Base-by-base conservation (phyloP, 2,797 vertebrate species). In the Falco berigora region DNA sequence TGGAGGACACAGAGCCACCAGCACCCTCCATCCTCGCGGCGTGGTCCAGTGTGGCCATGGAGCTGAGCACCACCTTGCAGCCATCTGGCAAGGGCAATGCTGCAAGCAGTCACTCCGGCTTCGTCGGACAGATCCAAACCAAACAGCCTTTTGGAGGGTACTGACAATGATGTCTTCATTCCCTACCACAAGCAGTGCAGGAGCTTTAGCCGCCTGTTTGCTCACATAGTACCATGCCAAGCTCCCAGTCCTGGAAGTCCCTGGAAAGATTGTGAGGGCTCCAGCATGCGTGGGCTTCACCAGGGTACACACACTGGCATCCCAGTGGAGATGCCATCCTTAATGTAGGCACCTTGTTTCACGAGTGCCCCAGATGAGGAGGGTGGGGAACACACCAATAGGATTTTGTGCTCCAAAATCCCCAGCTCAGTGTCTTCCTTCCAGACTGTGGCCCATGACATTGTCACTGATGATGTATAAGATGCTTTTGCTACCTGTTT, bases 101-200 rank as follows among this genome's bases (percentile, higher is more conserved):
- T 4, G 5, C 3, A 6, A 56, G 36, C 7, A 1, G 50, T 88
- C 9, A 0, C 47, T 72, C 27, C 0, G 2, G 40, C 64, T 58
- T 62, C 2, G 0, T 50, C 0, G 1, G 27, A 42, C 42, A 94
- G 92, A 96, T 96, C 90, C 94, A 94, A 95, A 90, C 67, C 90
- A 94, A 96, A 86, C 72, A 96, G 75, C 73, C 50, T 86, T 90
- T 91, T 3, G 1, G 53, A 88, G 38, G 85, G 81, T 82, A 14
- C 84, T 88, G 95, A 92, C 92, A 86, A 75, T 24, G 71, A 87
- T 18, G 10, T 93, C 95, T 97, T 94, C 93, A 96, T 96, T 74
- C 55, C 67, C 67, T 49, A 19, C 42, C 2, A 0, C 0, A 16
- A 94, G 21, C 1, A 0, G 13, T 14, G 61, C 56, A 55, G 53